Base-by-base conservation (phyloP, 2,113 vertebrate species). In the Anseranas semipalmata region DNA sequence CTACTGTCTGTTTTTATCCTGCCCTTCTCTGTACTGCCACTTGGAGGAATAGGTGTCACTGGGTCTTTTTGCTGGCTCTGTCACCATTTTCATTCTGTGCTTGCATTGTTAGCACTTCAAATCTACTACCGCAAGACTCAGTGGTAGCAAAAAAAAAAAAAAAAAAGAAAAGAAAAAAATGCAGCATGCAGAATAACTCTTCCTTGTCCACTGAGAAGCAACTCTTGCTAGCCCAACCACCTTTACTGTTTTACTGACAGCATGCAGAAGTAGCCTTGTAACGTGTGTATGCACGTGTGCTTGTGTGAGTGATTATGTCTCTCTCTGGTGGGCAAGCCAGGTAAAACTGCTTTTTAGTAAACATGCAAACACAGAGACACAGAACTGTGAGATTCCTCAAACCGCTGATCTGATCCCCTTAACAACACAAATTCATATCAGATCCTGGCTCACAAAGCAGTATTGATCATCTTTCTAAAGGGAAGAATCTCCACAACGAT, bases 261-360 rank as follows among this genome's bases (percentile, higher is more conserved):
- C 35, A 5, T 0, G 27, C 24, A 65, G 62, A 71, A 52, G 53
- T 35, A 81, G 18, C 41, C 9, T 50, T 37, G 2, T 15, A 66
- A 81, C 21, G 67, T 53, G 81, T 7, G 55, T 14, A 66, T 24
- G 43, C 11, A 6, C 12, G 25, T 1, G 48, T 53, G 83, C 8
- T 20, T 71, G 52, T 35, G 52, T 1, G 8, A 79, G 86, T 39
- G 52, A 60, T 27, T 28, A 79, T 88, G 70, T 83, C 71, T 92
- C 87, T 97, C 90, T 91, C 94, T 93, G 81, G 62, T 89, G 91
- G 91, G 92, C 67, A 87, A 94, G 74, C 41, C 84, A 95, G 81
- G 95, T 96, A 95, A 85, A 85, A 73, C 62, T 85, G 50, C 71
- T 80, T 76, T 68, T 22, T 56, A 35, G 50, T 5, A 87, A 81